Conservation (phyloP, 2,797 vertebrate genomes). For the Syndactyla subalaris region DNA sequence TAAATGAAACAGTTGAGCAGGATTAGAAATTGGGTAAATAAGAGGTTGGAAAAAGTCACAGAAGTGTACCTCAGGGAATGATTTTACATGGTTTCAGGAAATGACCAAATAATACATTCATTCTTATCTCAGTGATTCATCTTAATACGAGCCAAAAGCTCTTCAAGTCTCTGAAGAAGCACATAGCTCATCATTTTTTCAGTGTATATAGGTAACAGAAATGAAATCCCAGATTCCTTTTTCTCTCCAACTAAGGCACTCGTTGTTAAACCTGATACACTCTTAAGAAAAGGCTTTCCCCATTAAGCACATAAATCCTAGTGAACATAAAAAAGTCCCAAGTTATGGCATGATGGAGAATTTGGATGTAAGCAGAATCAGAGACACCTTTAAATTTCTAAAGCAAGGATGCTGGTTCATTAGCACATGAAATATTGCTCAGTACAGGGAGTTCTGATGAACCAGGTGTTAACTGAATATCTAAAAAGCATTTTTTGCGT, state of each 20-base stretch:
- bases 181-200: slow-evolving; percentile 13
- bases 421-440: background rate
- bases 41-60: background rate
- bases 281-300: slow-evolving; percentile 12
- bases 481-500: background rate
- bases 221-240: background rate
- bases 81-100: slow-evolving; percentile 10
- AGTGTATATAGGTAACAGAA: background rate
- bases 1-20: background rate
- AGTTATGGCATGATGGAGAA: background rate
- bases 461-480: background rate
- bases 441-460: background rate
- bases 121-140: background rate
- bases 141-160: background rate
- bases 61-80: background rate
- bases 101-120: background rate
- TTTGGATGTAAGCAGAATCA: background rate
- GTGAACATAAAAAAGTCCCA: background rate
- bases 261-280: background rate
- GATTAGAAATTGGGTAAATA: slow-evolving; percentile 17
- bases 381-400: background rate
- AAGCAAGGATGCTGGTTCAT: background rate
- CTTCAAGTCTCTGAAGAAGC: background rate
- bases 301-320: background rate
- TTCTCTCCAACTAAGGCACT: background rate